A percentile compares a stretch with the other conserved stretches of the same genome.
Conservation (phyloP, 2,113 vertebrate species). For the Nothoprocta pentlandii region DNA sequence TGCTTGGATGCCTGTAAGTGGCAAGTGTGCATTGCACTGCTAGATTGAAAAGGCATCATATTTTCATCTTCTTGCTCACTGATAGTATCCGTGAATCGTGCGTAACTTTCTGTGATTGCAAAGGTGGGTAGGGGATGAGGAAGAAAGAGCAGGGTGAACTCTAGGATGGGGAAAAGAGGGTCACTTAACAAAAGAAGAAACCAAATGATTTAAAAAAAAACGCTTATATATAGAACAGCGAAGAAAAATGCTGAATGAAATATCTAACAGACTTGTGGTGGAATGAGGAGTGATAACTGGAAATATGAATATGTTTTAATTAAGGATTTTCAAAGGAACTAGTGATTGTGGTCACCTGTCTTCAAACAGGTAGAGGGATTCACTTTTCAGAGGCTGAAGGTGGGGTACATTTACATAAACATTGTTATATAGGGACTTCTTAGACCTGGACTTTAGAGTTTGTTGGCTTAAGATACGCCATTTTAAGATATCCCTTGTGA, state of each 20-base stretch:
- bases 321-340: neutral
- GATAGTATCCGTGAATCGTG: neutral
- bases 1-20: neutral
- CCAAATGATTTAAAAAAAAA: neutral
- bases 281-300: neutral
- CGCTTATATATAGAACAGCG: neutral
- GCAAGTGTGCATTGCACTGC: neutral
- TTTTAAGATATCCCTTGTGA: neutral
- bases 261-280: neutral
- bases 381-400: neutral
- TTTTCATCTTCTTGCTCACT: neutral
- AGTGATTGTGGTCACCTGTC: neutral
- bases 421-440: neutral
- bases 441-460: too few species aligned
- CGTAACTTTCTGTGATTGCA: accelerated
- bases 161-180: neutral
- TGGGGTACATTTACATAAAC: accelerated
- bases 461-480: neutral
- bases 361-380: neutral
- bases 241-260: neutral
- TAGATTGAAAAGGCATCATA: neutral
- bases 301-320: neutral
- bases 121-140: neutral
- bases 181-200: neutral
- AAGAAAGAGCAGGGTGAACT: neutral